phyloP scores from a whole-genome alignment of 1,140 invertebrate species.

The Lasioglossum albipes region DNA sequence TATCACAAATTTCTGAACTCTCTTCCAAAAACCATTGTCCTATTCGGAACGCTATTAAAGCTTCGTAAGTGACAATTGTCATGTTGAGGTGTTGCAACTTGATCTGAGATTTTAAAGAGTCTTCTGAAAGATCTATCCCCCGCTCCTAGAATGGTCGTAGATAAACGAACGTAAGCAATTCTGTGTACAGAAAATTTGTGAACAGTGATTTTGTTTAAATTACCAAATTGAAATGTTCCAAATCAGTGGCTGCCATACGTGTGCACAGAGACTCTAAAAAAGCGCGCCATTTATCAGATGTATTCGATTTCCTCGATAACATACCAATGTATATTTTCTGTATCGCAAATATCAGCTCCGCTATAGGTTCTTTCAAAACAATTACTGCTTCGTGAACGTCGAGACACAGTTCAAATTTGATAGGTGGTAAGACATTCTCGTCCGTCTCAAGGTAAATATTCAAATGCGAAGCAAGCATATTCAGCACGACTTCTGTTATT shows the following conservation, averaged over 20 bases:
- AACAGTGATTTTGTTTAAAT: background rate
- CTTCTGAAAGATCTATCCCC: slow-evolving; percentile 73
- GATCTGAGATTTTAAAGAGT: slow-evolving; percentile 78
- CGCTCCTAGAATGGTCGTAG: slow-evolving; percentile 74
- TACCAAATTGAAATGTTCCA: slow-evolving; percentile 77
- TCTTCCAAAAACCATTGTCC: slow-evolving; percentile 74
- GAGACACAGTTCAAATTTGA: slow-evolving; percentile 79
- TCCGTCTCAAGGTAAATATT: slow-evolving; percentile 76
- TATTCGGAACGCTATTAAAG: slow-evolving; percentile 79
- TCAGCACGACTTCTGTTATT: slow-evolving; percentile 77
- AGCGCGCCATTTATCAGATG: slow-evolving; percentile 61
- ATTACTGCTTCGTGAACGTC: slow-evolving; percentile 70
- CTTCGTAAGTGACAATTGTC: slow-evolving; percentile 78
- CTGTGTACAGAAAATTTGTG: too few species aligned
- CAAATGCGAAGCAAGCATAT: slow-evolving; percentile 80
- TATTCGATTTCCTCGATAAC: slow-evolving; percentile 46
- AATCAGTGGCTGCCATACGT: slow-evolving; percentile 69
- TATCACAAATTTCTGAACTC: slow-evolving; percentile 62
- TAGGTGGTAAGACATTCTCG: slow-evolving; percentile 67
- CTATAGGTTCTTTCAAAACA: slow-evolving; percentile 75
- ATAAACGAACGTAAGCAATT: background rate
- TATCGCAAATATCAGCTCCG: slow-evolving; percentile 70
- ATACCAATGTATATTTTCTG: slow-evolving; percentile 74
- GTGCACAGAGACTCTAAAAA: slow-evolving; percentile 74
- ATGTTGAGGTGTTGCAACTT: slow-evolving; percentile 78